Evolutionary conservation across 2,113 vertebrate genomes (phyloP).

Genomic region (Blennius ocellaris): DNA sequence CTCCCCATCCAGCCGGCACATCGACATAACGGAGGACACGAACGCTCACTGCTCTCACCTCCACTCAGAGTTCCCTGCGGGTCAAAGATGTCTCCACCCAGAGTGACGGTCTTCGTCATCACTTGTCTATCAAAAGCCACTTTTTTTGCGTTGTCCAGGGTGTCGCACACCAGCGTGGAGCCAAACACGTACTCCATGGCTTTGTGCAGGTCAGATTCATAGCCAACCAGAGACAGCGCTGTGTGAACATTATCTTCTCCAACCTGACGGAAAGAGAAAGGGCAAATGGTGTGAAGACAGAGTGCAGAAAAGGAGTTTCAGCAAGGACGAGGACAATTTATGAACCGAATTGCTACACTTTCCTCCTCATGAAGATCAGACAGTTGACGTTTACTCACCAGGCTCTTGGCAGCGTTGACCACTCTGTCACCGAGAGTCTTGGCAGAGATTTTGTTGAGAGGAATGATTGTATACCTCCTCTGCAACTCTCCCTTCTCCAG

Average conservation of each 20-base stretch:
- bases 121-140: constrained; percentile 93
- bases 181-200: constrained; percentile 98
- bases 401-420: constrained; percentile 84
- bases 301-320: background rate
- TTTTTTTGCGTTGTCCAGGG: constrained; percentile 92
- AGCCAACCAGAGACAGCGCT: constrained; percentile 89
- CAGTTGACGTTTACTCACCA: constrained; percentile 83
- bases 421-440: constrained; percentile 80
- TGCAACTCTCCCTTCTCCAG: constrained; percentile 92
- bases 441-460: constrained; percentile 94
- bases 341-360: rapidly evolving
- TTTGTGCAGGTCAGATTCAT: constrained; percentile 90
- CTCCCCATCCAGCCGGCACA: too few species aligned
- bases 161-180: constrained; percentile 89
- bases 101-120: constrained; percentile 91
- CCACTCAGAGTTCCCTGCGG: constrained; percentile 95
- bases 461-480: constrained; percentile 93
- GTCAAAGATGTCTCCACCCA: constrained; percentile 93
- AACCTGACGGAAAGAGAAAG: constrained; percentile 77
- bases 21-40: background rate
- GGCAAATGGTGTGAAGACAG: too few species aligned
- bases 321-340: background rate
- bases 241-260: constrained; percentile 85
- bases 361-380: background rate
- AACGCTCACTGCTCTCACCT: constrained; percentile 78